Evolutionary conservation across 1,140 invertebrate species (phyloP).

Genomic region (Ceratosolen solmsi): DNA sequence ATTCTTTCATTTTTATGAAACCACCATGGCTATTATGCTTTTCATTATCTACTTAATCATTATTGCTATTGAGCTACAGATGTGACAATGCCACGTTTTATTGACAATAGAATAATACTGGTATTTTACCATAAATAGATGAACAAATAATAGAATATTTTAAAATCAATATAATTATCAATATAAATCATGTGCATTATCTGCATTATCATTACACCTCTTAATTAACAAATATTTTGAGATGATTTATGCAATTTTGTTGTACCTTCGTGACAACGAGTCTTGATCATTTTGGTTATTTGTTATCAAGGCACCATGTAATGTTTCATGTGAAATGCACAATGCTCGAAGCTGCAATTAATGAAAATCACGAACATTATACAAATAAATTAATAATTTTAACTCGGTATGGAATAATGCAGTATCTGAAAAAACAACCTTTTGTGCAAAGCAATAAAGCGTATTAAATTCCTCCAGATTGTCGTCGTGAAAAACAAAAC

Average conservation of each 20-base stretch:
- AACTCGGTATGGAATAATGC: not conserved
- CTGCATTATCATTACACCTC: slow-evolving; percentile 45
- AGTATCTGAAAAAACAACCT: not conserved
- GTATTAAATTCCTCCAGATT: slow-evolving; percentile 31
- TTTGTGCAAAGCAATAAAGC: slow-evolving; percentile 38
- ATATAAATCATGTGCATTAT: slow-evolving; percentile 23
- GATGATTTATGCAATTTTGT: slow-evolving; percentile 29
- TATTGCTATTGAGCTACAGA: slow-evolving; percentile 60
- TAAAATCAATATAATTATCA: slow-evolving; percentile 5
- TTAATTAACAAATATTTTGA: slow-evolving; percentile 15
- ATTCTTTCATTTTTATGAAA: slow-evolving; percentile 56
- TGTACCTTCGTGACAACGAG: not conserved
- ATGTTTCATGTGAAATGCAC: slow-evolving; percentile 49
- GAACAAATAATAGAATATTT: not conserved
- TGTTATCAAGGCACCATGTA: slow-evolving; percentile 49
- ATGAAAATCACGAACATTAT: slow-evolving; percentile 8
- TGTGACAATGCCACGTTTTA: slow-evolving; percentile 58
- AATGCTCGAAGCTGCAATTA: slow-evolving; percentile 22
- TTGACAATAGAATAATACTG: slow-evolving; percentile 66
- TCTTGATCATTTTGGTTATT: slow-evolving; percentile 36
- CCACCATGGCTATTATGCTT: slow-evolving; percentile 64
- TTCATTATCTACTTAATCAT: slow-evolving; percentile 50
- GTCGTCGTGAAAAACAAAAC: not conserved
- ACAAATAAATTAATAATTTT: slow-evolving; percentile 8
- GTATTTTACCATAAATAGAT: slow-evolving; percentile 40